Percentiles rank a stretch among this genome's conserved stretches.
Evolutionary conservation across 2,113 vertebrate species (phyloP).

Genomic region (Reinhardtius hippoglossoides): DNA sequence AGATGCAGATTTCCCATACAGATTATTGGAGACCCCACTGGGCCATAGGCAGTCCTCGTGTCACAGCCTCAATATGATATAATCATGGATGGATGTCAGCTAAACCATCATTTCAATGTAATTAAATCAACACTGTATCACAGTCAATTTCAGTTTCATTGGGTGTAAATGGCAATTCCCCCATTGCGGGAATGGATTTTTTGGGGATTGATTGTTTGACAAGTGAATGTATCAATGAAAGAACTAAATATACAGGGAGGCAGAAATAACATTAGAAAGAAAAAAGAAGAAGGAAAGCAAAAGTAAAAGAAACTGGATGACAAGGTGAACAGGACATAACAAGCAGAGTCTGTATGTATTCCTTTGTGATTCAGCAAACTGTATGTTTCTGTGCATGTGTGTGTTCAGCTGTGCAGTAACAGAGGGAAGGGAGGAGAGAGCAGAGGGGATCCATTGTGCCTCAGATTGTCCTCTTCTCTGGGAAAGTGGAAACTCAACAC

Average conservation of each 20-base stretch:
- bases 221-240: neutral
- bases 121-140: neutral
- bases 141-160: neutral
- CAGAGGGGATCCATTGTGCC: slow-evolving; percentile 78
- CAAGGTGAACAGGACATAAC: slow-evolving; percentile 15
- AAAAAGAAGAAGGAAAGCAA: slow-evolving; percentile 3
- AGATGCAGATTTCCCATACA: slow-evolving; percentile 22
- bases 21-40: slow-evolving; percentile 17
- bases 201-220: neutral
- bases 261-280: neutral
- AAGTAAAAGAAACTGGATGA: slow-evolving; percentile 6
- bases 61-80: slow-evolving; percentile 3
- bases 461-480: slow-evolving; percentile 84
- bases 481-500: slow-evolving; percentile 86
- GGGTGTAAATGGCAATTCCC: too few relatives aligned
- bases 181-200: neutral
- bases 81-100: neutral
- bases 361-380: slow-evolving; percentile 24
- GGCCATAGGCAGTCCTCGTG: slow-evolving; percentile 17
- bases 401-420: slow-evolving; percentile 64
- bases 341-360: slow-evolving; percentile 28
- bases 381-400: slow-evolving; percentile 45
- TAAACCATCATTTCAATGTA: neutral
- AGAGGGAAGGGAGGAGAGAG: slow-evolving; percentile 68
- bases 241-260: neutral